A percentile compares a stretch with the other conserved stretches of the same genome.
Conservation (phyloP, 2,797 vertebrate species). For the Sphaeramia orbicularis region DNA sequence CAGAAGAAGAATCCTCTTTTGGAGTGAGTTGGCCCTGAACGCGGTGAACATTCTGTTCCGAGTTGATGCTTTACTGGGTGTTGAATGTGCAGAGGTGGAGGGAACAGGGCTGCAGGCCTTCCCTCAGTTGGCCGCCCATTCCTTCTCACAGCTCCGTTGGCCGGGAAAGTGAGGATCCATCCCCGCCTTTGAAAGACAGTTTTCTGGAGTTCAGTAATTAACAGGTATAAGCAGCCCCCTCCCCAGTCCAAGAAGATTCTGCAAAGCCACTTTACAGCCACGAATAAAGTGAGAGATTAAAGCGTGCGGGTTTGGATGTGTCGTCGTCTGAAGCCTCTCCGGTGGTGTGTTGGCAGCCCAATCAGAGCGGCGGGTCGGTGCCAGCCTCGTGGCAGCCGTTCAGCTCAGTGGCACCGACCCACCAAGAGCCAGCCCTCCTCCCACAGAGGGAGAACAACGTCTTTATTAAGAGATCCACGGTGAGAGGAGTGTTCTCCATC, state of each 20-base stretch:
- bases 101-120: slow-evolving; percentile 13
- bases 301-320: slow-evolving; percentile 26
- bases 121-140: slow-evolving; percentile 4
- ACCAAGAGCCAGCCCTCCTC: slow-evolving; percentile 19
- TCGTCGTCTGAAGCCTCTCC: slow-evolving; percentile 50
- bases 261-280: slow-evolving; percentile 51
- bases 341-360: slow-evolving; percentile 65
- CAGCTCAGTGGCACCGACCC: slow-evolving; percentile 48
- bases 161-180: slow-evolving; percentile 24
- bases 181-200: slow-evolving; percentile 19
- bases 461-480: slow-evolving; percentile 39
- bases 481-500: slow-evolving; percentile 27
- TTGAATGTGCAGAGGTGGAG: slow-evolving; percentile 32
- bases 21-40: slow-evolving; percentile 35
- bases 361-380: slow-evolving; percentile 59
- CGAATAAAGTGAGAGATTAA: slow-evolving; percentile 54
- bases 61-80: slow-evolving; percentile 36
- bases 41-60: slow-evolving; percentile 25
- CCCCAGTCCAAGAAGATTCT: slow-evolving; percentile 34
- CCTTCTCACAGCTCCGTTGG: slow-evolving; percentile 39
- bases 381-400: slow-evolving; percentile 58
- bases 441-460: slow-evolving; percentile 9
- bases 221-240: slow-evolving; percentile 48
- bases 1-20: slow-evolving; percentile 28
- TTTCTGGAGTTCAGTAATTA: slow-evolving; percentile 53